These are phyloP conservation scores for Oeneis ivallda DNA, from an alignment of 2,888 invertebrate species.

Conservation along the genomic window DNA sequence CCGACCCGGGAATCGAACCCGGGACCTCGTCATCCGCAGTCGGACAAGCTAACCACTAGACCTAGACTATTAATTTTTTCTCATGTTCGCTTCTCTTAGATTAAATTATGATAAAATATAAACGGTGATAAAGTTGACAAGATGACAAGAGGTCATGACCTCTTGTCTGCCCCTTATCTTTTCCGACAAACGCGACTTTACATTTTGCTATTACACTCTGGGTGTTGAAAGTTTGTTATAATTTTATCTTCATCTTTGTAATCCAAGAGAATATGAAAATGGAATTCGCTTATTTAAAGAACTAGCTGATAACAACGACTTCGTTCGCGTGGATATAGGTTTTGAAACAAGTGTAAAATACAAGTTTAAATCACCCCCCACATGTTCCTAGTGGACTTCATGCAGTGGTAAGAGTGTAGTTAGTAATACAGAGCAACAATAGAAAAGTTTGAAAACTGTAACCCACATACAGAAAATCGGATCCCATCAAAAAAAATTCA, in stretches of 20 bases:
- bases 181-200: conserved; percentile 9
- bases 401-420: too few relatives aligned
- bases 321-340: too few relatives aligned
- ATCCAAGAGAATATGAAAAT: neutral
- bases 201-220: conserved; percentile 7
- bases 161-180: conserved; percentile 9
- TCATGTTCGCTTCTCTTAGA: neutral
- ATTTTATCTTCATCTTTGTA: conserved; percentile 13
- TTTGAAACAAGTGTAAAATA: too few relatives aligned
- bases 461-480: too few relatives aligned
- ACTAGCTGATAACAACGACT: neutral
- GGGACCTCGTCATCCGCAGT: too few relatives aligned
- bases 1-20: too few relatives aligned
- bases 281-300: neutral
- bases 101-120: neutral
- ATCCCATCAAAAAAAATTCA: too few relatives aligned
- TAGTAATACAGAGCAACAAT: too few relatives aligned
- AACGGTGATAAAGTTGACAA: conserved; percentile 2
- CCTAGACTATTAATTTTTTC: neutral
- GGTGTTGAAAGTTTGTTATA: conserved; percentile 11
- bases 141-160: too few relatives aligned
- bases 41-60: too few relatives aligned
- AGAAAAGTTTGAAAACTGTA: too few relatives aligned
- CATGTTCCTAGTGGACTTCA: too few relatives aligned
- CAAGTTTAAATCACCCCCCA: neutral